Evolutionary conservation across 2,113 vertebrate genomes (phyloP).

Genomic region (Halichoerus grypus): DNA sequence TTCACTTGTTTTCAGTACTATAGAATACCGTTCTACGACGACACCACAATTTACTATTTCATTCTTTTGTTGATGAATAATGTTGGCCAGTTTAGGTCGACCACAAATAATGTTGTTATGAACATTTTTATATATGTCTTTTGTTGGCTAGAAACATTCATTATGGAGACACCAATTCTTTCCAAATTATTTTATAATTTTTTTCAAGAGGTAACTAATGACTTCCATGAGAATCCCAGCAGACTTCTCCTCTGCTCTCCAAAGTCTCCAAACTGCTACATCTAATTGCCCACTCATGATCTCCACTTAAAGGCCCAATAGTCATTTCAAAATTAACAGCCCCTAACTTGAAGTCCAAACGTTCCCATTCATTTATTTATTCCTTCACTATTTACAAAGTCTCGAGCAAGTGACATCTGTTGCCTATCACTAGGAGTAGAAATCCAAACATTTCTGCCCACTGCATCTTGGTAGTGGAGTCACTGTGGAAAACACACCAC

Average conservation of each 20-base stretch:
- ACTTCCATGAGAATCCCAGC: background rate
- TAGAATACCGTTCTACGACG: background rate
- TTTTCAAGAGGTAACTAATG: background rate
- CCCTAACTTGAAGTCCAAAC: background rate
- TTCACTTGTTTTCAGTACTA: background rate
- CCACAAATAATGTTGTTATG: background rate
- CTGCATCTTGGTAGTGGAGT: background rate
- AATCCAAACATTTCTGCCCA: background rate
- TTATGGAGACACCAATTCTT: conserved; percentile 1
- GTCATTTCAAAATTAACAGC: conserved; percentile 13
- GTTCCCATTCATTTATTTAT: background rate
- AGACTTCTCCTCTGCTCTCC: background rate
- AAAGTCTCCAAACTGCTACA: background rate
- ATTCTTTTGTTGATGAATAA: background rate
- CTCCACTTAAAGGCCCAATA: background rate
- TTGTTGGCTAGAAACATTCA: background rate
- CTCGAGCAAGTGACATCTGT: background rate
- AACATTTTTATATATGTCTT: background rate
- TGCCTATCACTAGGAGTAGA: background rate
- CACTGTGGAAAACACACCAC: background rate
- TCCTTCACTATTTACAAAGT: background rate
- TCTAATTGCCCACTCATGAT: background rate
- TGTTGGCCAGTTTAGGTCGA: background rate
- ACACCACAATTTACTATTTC: background rate
- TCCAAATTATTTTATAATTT: conserved; percentile 10